Evolutionary conservation across 2,888 invertebrate species (phyloP), one percentile per base, ranked within the genome.

Genomic region (Hedya salicella): DNA sequence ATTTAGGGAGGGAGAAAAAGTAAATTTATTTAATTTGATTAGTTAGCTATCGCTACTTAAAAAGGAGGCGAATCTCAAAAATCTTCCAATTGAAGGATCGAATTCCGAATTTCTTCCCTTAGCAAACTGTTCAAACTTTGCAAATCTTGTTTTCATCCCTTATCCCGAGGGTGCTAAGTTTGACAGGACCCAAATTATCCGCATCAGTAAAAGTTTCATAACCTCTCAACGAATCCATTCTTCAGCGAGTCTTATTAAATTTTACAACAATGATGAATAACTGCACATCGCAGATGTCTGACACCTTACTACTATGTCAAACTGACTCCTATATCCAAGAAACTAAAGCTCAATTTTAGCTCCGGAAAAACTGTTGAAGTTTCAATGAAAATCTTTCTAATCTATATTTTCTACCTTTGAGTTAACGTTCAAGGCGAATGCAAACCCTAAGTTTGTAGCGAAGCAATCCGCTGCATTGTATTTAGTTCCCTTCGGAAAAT

Each of bases 221-320:
- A 70, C 70, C 78, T 77, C 75, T 83, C 75, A 73, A 56, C 72
- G 70, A 69, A 67, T 69, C 70, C 82, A 86, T 87, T 80, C 74
- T 76, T 86, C 87, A 79, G 78, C 75, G 76, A 80, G 74, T 81
- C 79, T 86, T 86, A 88, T 87, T 89, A 87, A 81, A 88, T 81
- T 80, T 78, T 73, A 71, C 77, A 84, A 82, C 81, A 78, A 86
- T 86, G 86, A 89, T 88, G 83, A 82, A 87, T 87, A 78, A 82
- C 76, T 69, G 74, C 73, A 74, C 73, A 70, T 74, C 76, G 75
- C 77, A 68, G 71, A 66, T 71, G 69, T 68, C 72, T 68, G n/a
- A n/a, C n/a, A 66, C 16, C 73, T 70, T 73, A 71, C 69, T 73
- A 68, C 40, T 59, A 61, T 68, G 44, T 52, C 11, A 69, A 73